Percentiles rank a stretch among this genome's conserved stretches.
Conservation (phyloP, 92 coral and sea anemone species). For the Parazoanthus swiftii region DNA sequence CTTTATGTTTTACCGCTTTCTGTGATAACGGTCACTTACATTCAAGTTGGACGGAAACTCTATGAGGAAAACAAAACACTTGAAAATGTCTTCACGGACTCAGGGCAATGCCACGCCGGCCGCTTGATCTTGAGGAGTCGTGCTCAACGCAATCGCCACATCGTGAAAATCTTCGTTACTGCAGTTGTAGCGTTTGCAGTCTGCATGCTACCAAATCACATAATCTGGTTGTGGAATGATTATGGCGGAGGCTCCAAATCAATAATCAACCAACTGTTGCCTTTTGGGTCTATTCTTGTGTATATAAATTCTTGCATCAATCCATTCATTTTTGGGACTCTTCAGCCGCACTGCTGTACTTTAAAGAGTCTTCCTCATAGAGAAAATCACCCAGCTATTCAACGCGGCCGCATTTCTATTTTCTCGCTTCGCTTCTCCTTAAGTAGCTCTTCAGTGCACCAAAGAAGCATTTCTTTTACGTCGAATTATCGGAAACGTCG, state of each 20-base stretch:
- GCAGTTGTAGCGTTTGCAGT: constrained; percentile 86
- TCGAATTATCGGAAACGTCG: not conserved
- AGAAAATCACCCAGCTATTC: not conserved
- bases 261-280: constrained; percentile 59
- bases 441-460: not conserved
- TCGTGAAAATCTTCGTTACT: constrained; percentile 79
- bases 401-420: constrained; percentile 18
- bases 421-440: constrained; percentile 39
- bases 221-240: constrained; percentile 93
- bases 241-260: constrained; percentile 63
- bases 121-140: constrained; percentile 57
- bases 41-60: constrained; percentile 44
- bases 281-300: constrained; percentile 76
- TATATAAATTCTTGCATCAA: constrained; percentile 88
- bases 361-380: not conserved
- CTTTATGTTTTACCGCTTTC: constrained; percentile 58
- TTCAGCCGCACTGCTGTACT: constrained; percentile 61
- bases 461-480: constrained; percentile 3
- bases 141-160: constrained; percentile 72
- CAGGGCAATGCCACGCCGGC: constrained; percentile 50
- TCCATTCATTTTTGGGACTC: constrained; percentile 94
- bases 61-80: constrained; percentile 42
- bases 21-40: constrained; percentile 49
- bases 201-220: constrained; percentile 88
- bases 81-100: constrained; percentile 37